A percentile compares a stretch with the other conserved stretches of the same genome.
Evolutionary conservation across 2,797 vertebrate species (phyloP).

Genomic region (Chelmon rostratus): DNA sequence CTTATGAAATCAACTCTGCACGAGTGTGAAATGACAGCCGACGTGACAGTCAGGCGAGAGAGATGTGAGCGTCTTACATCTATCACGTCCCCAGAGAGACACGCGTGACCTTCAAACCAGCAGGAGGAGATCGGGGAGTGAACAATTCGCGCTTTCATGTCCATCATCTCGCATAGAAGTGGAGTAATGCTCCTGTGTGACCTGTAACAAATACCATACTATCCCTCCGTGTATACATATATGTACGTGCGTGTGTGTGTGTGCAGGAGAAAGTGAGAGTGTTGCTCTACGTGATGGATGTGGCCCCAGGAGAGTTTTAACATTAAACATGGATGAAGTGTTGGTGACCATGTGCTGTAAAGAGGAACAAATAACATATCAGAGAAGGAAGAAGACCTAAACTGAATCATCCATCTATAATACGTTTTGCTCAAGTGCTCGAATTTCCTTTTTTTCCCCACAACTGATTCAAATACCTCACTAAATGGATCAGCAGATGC

Average conservation of each 20-base stretch:
- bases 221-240: conserved; percentile 8
- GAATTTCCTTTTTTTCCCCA: background rate
- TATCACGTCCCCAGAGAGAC: conserved; percentile 45
- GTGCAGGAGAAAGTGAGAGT: conserved; percentile 1
- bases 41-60: conserved; percentile 48
- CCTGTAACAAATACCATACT: conserved; percentile 10
- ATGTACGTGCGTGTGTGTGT: conserved; percentile 1
- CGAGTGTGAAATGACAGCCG: conserved; percentile 53
- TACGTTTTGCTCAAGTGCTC: conserved; percentile 1
- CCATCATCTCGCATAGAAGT: conserved; percentile 19
- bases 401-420: background rate
- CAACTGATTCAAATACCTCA: conserved; percentile 20
- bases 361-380: background rate
- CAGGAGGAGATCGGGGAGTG: conserved; percentile 13
- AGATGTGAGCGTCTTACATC: conserved; percentile 55
- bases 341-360: conserved; percentile 9
- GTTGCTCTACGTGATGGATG: conserved; percentile 13
- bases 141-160: conserved; percentile 47
- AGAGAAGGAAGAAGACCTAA: background rate
- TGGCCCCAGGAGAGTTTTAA: background rate
- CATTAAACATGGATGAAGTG: conserved; percentile 43
- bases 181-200: conserved; percentile 17
- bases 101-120: conserved; percentile 62
- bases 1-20: conserved; percentile 39
- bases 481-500: conserved; percentile 37